Conservation (phyloP, 1,140 invertebrate genomes). For the Palaemon carinicauda region DNA sequence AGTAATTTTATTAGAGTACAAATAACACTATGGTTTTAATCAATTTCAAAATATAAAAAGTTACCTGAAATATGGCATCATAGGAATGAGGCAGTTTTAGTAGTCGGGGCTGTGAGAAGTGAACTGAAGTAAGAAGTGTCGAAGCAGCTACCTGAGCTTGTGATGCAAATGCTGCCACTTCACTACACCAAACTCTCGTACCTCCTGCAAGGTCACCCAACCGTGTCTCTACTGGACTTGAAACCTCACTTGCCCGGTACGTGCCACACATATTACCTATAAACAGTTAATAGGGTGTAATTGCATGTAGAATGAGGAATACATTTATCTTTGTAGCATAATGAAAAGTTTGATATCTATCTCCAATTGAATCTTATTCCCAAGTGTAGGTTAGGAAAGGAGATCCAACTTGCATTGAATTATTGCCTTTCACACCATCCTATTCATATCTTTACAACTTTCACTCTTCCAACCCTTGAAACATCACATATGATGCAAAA, state of each 20-base stretch:
- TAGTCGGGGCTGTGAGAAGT: constrained; percentile 74
- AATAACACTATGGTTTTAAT: neutral
- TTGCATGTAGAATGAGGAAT: too few species aligned
- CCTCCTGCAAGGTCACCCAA: constrained; percentile 51
- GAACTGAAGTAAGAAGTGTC: constrained; percentile 33
- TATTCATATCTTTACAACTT: too few species aligned
- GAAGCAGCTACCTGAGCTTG: constrained; percentile 59
- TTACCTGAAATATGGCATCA: constrained; percentile 89
- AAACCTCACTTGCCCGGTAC: constrained; percentile 36
- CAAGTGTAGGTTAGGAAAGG: too few species aligned
- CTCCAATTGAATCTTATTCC: too few species aligned
- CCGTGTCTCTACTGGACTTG: constrained; percentile 40
- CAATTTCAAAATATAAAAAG: constrained; percentile 30
- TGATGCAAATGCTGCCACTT: constrained; percentile 70
- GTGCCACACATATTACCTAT: constrained; percentile 47
- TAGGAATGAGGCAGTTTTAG: constrained; percentile 87
- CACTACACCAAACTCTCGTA: constrained; percentile 72
- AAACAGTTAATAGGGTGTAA: neutral
- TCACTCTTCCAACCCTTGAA: too few species aligned
- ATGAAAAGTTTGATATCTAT: too few species aligned
- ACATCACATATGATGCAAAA: too few species aligned
- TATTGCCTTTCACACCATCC: too few species aligned
- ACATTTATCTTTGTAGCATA: too few species aligned
- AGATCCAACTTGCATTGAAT: too few species aligned
- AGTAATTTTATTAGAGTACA: neutral